phyloP scores from a whole-genome alignment of 2,113 vertebrate genomes.

The Xenotilapia leptura region DNA sequence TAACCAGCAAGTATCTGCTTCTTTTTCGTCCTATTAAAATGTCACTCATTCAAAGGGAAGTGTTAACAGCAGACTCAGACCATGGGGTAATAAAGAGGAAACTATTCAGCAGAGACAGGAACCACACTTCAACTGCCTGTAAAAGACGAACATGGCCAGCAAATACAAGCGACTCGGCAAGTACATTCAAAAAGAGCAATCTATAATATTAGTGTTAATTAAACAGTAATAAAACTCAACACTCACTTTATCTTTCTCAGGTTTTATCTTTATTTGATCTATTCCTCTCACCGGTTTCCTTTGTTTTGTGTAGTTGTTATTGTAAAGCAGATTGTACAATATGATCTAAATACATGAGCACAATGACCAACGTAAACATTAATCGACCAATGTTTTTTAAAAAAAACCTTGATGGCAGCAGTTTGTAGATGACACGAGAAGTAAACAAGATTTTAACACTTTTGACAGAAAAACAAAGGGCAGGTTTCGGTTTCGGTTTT shows the following conservation, averaged over 20 bases:
- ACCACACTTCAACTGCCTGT: not conserved
- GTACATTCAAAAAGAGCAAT: not conserved
- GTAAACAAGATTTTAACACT: not conserved
- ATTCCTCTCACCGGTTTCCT: not conserved
- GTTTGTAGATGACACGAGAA: not conserved
- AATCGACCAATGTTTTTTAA: not conserved
- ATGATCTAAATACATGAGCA: not conserved
- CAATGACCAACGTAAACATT: not conserved
- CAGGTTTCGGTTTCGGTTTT: not conserved
- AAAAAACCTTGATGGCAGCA: not conserved
- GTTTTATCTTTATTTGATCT: not conserved
- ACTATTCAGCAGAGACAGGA: not conserved
- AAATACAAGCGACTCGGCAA: not conserved
- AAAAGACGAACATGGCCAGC: not conserved
- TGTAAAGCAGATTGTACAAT: not conserved
- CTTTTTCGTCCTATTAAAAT: not conserved
- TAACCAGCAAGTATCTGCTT: not conserved
- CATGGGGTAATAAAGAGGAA: not conserved
- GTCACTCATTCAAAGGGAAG: not conserved
- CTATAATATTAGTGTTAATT: not conserved
- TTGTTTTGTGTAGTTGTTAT: not conserved
- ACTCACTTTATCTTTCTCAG: not conserved
- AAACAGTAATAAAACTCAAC: not conserved
- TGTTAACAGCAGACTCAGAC: not conserved
- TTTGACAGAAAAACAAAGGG: accelerated